A percentile compares a stretch with the other conserved stretches of the same genome.
Conservation (phyloP, 2,113 vertebrate genomes). For the Eptesicus fuscus region DNA sequence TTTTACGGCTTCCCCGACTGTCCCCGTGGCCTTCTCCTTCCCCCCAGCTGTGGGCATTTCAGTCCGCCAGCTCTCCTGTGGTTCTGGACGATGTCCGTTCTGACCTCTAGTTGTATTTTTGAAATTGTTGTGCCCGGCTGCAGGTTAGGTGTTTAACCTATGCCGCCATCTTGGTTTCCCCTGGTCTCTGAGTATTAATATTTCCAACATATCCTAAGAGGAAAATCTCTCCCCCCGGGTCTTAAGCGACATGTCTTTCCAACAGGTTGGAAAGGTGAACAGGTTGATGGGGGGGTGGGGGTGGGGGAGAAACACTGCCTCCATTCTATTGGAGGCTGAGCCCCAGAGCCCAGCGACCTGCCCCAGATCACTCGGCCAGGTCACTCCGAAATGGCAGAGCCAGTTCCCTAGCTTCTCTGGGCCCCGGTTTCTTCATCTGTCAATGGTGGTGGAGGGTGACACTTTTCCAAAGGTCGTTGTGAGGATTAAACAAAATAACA, state of each 20-base stretch:
- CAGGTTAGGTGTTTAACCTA: too few species aligned
- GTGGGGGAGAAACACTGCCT: too few species aligned
- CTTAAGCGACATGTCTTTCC: neutral
- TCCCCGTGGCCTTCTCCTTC: too few species aligned
- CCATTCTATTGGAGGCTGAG: neutral
- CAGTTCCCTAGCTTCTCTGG: neutral
- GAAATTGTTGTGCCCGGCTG: too few species aligned
- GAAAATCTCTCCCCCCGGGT: neutral
- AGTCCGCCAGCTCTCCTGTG: too few species aligned
- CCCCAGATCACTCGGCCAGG: neutral
- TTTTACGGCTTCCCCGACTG: too few species aligned
- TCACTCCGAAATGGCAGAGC: neutral
- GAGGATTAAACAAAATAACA: neutral
- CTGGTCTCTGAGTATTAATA: neutral
- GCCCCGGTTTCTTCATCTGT: neutral
- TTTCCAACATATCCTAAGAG: neutral
- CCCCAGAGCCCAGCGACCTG: neutral
- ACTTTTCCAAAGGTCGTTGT: neutral
- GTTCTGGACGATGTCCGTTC: too few species aligned
- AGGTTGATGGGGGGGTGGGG: too few species aligned
- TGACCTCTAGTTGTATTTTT: too few species aligned
- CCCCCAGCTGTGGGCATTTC: too few species aligned
- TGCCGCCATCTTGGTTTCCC: too few species aligned
- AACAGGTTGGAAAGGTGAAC: neutral
- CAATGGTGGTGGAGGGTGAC: neutral